Evolutionary conservation across 2,888 invertebrate species (phyloP), one percentile per base, ranked within the genome.

Genomic region (Venusia cambrica): DNA sequence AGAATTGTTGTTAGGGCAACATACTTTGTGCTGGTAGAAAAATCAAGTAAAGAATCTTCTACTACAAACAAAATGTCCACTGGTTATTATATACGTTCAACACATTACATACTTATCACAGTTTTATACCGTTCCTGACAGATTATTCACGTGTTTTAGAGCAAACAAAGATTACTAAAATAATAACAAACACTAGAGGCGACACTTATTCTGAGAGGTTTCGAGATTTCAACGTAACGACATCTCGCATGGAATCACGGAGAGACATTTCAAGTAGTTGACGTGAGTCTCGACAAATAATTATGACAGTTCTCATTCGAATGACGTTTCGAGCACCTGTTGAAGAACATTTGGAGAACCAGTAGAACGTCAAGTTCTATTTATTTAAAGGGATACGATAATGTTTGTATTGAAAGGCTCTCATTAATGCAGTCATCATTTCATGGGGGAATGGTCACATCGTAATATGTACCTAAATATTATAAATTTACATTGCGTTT

Each of bases 281-380:
- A 45, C 45, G 45, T 64, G 62, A 69, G 44, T 25, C 34, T 38
- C 63, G 69, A 75, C 71, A 74, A 73, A 77, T 77, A 76, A 78
- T 74, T 76, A 75, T 73, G 72, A 73, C 73, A 71, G 71, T 75
- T 74, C 78, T 73, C 72, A 74, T 60, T 66, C 65, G 67, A 69
- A 70, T 59, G 60, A 50, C 45, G 51, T 48, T 51, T 69, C 54
- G 55, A 73, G 71, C 66, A 67, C 62, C 62, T 62, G 57, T 58
- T 49, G 50, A 62, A n/a, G 59, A 32, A 41, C 36, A 35, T 38
- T 38, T 18, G 28, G n/a, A 39, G 19, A 24, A 19, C 15, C 27
- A 24, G 15, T 31, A 38, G 48, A 51, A 48, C 45, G 35, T 53
- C 34, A 40, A 32, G 39, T 17, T 16, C 30, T 36, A 27, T 38